Evolutionary conservation across 92 coral and sea anemone species (phyloP).

Genomic region (Desmophyllum pertusum): DNA sequence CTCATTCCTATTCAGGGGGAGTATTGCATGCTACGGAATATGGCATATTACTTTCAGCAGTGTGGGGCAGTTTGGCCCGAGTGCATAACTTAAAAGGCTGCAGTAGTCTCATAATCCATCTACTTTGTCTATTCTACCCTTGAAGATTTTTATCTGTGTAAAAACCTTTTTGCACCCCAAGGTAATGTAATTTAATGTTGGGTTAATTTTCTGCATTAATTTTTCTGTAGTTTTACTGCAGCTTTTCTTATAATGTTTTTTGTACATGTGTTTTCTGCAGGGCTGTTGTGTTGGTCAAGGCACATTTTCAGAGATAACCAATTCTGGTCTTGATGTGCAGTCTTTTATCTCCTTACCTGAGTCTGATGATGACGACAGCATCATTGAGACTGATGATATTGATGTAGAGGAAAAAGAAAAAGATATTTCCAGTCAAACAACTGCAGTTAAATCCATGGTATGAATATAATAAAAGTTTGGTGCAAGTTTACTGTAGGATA

Average conservation of each 20-base stretch:
- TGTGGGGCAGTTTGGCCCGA: too few relatives aligned
- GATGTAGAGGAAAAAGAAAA: constrained; percentile 10
- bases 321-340: constrained; percentile 71
- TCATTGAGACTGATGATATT: constrained; percentile 39
- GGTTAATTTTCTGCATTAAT: neutral
- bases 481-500: too few relatives aligned
- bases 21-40: too few relatives aligned
- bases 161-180: too few relatives aligned
- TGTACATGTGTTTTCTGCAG: constrained; percentile 22
- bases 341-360: constrained; percentile 66
- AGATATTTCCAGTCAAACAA: neutral
- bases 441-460: neutral
- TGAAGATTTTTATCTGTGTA: too few relatives aligned
- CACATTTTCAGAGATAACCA: constrained; percentile 53
- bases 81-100: too few relatives aligned
- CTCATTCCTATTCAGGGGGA: too few relatives aligned
- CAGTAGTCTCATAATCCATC: too few relatives aligned
- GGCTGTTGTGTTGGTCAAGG: constrained; percentile 84
- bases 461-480: neutral
- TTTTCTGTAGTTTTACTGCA: neutral
- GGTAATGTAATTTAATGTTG: too few relatives aligned
- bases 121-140: too few relatives aligned
- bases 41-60: too few relatives aligned
- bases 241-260: neutral
- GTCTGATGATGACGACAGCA: constrained; percentile 57